Conservation (phyloP, 2,113 vertebrate genomes). For the Manacus vitellinus region DNA sequence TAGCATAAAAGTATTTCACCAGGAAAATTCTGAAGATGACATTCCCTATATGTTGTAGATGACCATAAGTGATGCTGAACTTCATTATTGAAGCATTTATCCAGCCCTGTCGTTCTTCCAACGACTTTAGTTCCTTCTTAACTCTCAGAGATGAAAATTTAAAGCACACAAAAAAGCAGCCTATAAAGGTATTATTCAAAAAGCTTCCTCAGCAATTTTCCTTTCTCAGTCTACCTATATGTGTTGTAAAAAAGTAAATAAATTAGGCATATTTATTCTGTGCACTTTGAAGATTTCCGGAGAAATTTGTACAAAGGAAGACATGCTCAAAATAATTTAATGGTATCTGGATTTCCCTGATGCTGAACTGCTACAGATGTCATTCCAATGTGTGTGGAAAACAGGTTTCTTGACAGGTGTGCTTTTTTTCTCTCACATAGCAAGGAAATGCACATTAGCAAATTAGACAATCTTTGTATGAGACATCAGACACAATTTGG, state of each 20-base stretch:
- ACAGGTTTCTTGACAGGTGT: constrained; percentile 65
- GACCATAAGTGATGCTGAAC: background rate
- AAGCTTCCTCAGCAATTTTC: background rate
- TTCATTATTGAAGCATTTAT: background rate
- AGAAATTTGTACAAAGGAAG: background rate
- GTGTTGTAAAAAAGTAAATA: background rate
- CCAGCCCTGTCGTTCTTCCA: background rate
- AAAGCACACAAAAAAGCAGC: background rate
- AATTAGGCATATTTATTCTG: constrained; percentile 25
- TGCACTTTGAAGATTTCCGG: background rate
- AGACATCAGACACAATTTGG: constrained; percentile 54
- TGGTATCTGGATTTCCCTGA: constrained; percentile 26
- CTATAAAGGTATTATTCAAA: background rate
- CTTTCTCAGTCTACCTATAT: background rate
- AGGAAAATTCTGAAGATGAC: background rate
- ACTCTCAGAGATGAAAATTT: background rate
- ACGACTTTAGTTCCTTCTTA: background rate
- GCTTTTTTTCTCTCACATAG: background rate
- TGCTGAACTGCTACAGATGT: constrained; percentile 46
- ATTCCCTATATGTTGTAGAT: background rate
- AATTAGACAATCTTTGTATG: constrained; percentile 43
- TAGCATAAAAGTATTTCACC: background rate
- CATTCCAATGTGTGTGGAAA: constrained; percentile 35
- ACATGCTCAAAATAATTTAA: background rate
- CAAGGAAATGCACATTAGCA: constrained; percentile 39